These are phyloP conservation scores for Cosmia trapezina DNA, from an alignment of 2,888 invertebrate species.

Conservation along the genomic window DNA sequence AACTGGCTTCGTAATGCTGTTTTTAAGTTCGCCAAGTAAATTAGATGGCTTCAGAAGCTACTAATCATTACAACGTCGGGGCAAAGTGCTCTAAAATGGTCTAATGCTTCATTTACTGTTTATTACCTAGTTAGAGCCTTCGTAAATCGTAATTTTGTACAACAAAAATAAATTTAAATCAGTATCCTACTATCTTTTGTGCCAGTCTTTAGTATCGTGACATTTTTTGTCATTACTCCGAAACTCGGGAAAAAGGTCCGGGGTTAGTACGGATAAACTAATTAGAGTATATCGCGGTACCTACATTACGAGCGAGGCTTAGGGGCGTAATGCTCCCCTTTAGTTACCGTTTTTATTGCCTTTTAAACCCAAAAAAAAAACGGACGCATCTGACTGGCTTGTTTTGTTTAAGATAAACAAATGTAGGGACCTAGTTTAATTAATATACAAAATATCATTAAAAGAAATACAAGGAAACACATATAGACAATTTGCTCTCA, in stretches of 20 bases:
- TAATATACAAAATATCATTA: neutral
- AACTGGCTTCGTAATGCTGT: neutral
- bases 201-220: slow-evolving; percentile 34
- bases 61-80: slow-evolving; percentile 1
- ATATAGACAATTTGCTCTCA: neutral
- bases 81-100: neutral
- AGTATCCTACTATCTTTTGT: slow-evolving; percentile 18
- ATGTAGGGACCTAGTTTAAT: neutral
- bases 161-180: slow-evolving; percentile 27
- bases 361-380: slow-evolving; percentile 47
- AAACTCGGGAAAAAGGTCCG: slow-evolving; percentile 41
- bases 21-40: slow-evolving; percentile 7
- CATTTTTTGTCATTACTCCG: slow-evolving; percentile 56
- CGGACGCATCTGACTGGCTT: slow-evolving; percentile 1
- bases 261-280: slow-evolving; percentile 56
- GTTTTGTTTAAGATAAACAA: slow-evolving; percentile 22
- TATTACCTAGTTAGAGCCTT: slow-evolving; percentile 8
- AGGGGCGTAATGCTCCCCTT: slow-evolving; percentile 25
- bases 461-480: neutral
- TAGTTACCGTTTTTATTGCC: slow-evolving; percentile 54
- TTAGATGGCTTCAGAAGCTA: neutral
- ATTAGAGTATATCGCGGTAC: slow-evolving; percentile 58
- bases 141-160: slow-evolving; percentile 2
- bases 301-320: slow-evolving; percentile 36
- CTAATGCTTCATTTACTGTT: slow-evolving; percentile 19